Conservation (phyloP, 2,888 invertebrate species). For the Himalopsyche anomala region DNA sequence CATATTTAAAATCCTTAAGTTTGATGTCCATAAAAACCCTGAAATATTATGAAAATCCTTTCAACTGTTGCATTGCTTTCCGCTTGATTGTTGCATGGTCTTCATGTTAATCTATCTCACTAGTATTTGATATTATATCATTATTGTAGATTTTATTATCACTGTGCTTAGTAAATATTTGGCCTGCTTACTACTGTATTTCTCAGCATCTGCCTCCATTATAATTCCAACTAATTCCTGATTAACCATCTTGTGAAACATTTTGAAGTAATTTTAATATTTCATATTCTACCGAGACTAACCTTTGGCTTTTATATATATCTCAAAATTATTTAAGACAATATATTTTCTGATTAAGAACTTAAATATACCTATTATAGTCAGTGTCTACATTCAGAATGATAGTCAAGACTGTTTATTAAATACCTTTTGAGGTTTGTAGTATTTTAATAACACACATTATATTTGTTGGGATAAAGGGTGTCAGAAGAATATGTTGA, state of each 20-base stretch:
- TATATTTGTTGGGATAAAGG: too few species aligned
- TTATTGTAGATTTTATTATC: neutral
- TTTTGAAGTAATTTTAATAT: too few species aligned
- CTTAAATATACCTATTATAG: too few species aligned
- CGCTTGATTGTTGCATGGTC: conserved; percentile 37
- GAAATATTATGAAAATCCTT: neutral
- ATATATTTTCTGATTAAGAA: too few species aligned
- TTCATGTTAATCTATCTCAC: conserved; percentile 34
- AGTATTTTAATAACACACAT: too few species aligned
- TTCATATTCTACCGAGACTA: too few species aligned
- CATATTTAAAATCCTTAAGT: neutral
- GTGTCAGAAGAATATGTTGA: too few species aligned
- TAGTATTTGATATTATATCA: neutral
- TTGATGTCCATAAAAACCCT: neutral
- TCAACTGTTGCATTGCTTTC: conserved; percentile 43
- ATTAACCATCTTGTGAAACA: neutral
- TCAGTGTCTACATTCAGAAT: too few species aligned
- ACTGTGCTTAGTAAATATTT: conserved; percentile 14
- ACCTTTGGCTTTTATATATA: too few species aligned
- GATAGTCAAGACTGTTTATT: too few species aligned
- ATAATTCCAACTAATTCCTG: neutral
- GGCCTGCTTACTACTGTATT: neutral
- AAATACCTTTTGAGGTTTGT: too few species aligned
- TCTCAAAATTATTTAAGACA: too few species aligned
- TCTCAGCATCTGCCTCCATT: conserved; percentile 7